These are phyloP conservation scores for Chymomyza costata DNA, from an alignment of 1,140 invertebrate species.

Conservation along the genomic window DNA sequence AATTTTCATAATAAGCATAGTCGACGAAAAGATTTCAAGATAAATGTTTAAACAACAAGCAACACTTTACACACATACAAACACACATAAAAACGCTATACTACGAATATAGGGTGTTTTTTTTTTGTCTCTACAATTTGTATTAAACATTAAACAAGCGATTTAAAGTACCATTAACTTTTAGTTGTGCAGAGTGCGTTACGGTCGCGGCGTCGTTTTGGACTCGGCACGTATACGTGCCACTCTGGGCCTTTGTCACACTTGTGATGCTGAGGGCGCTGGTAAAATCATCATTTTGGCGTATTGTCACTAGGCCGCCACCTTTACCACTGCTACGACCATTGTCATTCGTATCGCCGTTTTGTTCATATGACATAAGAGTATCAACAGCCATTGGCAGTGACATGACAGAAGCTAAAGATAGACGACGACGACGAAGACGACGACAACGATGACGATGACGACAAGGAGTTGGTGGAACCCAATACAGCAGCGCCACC, in stretches of 20 bases:
- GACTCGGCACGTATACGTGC: conserved; percentile 84
- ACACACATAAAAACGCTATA: not conserved
- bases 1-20: too few species aligned
- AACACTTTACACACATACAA: not conserved
- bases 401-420: too few species aligned
- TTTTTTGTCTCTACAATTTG: too few species aligned
- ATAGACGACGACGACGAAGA: not conserved
- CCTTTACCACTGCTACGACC: conserved; percentile 60
- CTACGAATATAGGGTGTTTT: not conserved
- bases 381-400: conserved; percentile 4
- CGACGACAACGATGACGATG: conserved; percentile 15
- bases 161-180: conserved; percentile 78
- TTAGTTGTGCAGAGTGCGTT: conserved; percentile 79
- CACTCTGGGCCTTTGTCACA: conserved; percentile 81
- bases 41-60: too few species aligned
- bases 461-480: conserved; percentile 21
- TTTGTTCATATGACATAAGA: conserved; percentile 15
- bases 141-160: conserved; percentile 15
- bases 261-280: conserved; percentile 80
- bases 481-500: conserved; percentile 47
- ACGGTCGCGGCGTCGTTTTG: conserved; percentile 79
- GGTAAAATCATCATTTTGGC: conserved; percentile 81
- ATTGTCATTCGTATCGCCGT: conserved; percentile 50
- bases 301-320: conserved; percentile 77
- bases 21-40: too few species aligned